Conservation (phyloP, 2,797 vertebrate genomes). For the Valencia hispanica region DNA sequence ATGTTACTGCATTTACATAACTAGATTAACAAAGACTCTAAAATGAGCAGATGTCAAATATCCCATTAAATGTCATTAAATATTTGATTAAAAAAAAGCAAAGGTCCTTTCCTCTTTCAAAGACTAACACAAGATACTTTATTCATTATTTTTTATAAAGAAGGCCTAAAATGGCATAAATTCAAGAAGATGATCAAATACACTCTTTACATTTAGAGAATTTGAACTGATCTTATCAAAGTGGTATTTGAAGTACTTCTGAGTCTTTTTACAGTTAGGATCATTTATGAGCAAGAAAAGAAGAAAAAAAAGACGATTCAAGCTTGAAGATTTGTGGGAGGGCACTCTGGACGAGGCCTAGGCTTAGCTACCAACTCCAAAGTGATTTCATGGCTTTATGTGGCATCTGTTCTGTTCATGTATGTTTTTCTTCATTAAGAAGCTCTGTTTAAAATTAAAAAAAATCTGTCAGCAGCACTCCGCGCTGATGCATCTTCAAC, state of each 20-base stretch:
- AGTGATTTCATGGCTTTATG: neutral
- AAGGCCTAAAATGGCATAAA: neutral
- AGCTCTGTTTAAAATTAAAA: constrained; percentile 1
- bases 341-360: neutral
- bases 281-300: neutral
- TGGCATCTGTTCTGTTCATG: neutral
- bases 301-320: neutral
- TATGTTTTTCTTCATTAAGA: constrained; percentile 4
- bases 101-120: neutral
- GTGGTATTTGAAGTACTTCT: neutral
- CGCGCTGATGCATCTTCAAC: constrained; percentile 14
- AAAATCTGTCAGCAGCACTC: constrained; percentile 19
- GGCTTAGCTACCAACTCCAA: neutral
- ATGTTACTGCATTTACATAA: neutral
- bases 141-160: neutral
- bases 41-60: constrained; percentile 3
- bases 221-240: neutral
- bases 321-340: neutral
- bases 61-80: constrained; percentile 3
- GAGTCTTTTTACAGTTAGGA: neutral
- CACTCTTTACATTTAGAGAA: neutral
- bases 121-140: constrained; percentile 2
- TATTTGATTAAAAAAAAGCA: neutral
- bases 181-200: neutral
- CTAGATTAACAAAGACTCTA: neutral